Percentiles rank a stretch among this genome's conserved stretches.
These are phyloP conservation scores for Drosophila erecta DNA, from an alignment of 1,140 invertebrate species.

Conservation along the genomic window DNA sequence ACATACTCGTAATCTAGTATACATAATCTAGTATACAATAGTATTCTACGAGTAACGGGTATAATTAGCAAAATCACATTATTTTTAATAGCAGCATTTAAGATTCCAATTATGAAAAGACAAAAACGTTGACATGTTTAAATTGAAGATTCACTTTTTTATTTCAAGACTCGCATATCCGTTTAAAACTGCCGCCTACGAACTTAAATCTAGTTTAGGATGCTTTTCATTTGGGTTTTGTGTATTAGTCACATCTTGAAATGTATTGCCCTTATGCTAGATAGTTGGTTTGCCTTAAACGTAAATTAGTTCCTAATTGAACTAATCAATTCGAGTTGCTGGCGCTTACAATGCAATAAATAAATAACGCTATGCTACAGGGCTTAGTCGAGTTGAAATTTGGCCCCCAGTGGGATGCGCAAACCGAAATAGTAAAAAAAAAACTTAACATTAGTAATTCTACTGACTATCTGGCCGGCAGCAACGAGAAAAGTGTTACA, in stretches of 20 bases:
- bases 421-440: constrained; percentile 1
- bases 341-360: constrained; percentile 28
- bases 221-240: constrained; percentile 8
- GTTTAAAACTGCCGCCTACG: neutral
- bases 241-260: constrained; percentile 33
- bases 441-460: constrained; percentile 19
- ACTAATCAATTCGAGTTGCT: constrained; percentile 41
- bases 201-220: constrained; percentile 32
- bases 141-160: neutral
- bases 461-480: constrained; percentile 45
- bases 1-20: no score
- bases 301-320: constrained; percentile 9
- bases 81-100: neutral
- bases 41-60: no score
- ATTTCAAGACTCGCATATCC: constrained; percentile 3
- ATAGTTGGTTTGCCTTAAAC: constrained; percentile 21
- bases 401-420: neutral
- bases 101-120: neutral
- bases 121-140: neutral
- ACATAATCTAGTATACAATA: no score
- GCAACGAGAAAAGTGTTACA: neutral
- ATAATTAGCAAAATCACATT: neutral
- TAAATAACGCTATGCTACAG: constrained; percentile 40
- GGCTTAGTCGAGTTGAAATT: constrained; percentile 6
- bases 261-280: constrained; percentile 16